Evolutionary conservation across 2,888 invertebrate genomes (phyloP).

Genomic region (Hanleya hanleyi): DNA sequence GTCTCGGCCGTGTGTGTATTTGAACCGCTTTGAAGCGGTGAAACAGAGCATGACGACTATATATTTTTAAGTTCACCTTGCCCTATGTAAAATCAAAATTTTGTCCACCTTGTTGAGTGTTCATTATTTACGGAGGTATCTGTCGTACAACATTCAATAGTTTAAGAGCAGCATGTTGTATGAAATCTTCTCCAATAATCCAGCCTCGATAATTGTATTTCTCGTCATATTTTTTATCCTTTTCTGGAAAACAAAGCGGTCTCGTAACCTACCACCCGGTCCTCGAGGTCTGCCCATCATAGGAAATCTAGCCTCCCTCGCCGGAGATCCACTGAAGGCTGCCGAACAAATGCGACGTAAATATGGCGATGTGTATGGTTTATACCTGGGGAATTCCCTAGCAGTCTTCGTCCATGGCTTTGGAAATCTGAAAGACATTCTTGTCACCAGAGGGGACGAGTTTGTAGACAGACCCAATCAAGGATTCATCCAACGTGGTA

Average conservation of each 20-base stretch:
- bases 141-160: no score
- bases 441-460: slow-evolving; percentile 34
- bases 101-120: no score
- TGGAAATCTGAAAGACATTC: slow-evolving; percentile 36
- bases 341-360: slow-evolving; percentile 11
- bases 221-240: background rate
- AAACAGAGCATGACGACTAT: no score
- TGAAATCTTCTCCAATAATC: no score
- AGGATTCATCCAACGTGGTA: no score
- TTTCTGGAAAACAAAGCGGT: background rate
- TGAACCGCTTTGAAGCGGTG: no score
- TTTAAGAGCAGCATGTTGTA: no score
- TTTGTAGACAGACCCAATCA: slow-evolving; percentile 39
- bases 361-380: slow-evolving; percentile 40
- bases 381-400: slow-evolving; percentile 36
- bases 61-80: no score
- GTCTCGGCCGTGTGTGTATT: no score
- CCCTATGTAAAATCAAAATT: no score
- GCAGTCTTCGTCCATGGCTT: slow-evolving; percentile 37
- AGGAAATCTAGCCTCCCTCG: background rate
- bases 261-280: background rate
- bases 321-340: background rate
- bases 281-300: background rate
- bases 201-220: no score
- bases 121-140: no score